phyloP scores from a whole-genome alignment of 2,797 vertebrate species.

The Pampus argenteus region DNA sequence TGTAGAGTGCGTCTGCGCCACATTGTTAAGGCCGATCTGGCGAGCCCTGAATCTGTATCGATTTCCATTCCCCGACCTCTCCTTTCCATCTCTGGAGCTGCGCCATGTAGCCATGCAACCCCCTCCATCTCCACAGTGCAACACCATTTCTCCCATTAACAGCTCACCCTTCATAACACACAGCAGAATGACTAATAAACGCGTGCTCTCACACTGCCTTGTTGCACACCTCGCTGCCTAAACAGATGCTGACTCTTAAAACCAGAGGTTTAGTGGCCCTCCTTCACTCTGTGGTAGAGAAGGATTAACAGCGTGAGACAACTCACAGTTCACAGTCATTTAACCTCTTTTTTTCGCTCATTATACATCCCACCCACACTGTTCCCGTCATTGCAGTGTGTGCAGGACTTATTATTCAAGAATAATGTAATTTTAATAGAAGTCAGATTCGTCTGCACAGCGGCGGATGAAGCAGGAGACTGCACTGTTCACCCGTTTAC shows the following conservation, averaged over 20 bases:
- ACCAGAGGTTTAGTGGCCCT: conserved; percentile 13
- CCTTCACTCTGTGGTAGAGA: conserved; percentile 24
- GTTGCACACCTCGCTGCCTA: conserved; percentile 35
- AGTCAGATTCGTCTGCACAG: conserved; percentile 50
- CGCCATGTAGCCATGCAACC: conserved; percentile 74
- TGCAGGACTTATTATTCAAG: conserved; percentile 57
- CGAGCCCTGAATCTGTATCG: conserved; percentile 87
- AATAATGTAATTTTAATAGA: conserved; percentile 69
- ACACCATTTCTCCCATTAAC: conserved; percentile 79
- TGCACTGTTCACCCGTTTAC: conserved; percentile 19
- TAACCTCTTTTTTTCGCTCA: conserved; percentile 56
- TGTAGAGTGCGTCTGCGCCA: conserved; percentile 79
- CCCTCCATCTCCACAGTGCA: conserved; percentile 63
- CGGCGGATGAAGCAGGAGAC: conserved; percentile 28
- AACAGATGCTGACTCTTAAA: conserved; percentile 21
- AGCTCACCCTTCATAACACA: conserved; percentile 71
- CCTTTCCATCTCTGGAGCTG: conserved; percentile 81
- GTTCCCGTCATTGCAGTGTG: conserved; percentile 37
- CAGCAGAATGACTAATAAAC: conserved; percentile 59
- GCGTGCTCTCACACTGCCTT: conserved; percentile 30
- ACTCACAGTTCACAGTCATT: conserved; percentile 58
- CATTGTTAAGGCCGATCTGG: conserved; percentile 84
- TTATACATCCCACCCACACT: conserved; percentile 61
- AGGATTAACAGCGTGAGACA: conserved; percentile 49
- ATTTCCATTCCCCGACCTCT: conserved; percentile 84